A percentile compares a stretch with the other conserved stretches of the same genome.
Evolutionary conservation across 2,888 invertebrate genomes (phyloP).

Genomic region (Drosophila borealis): DNA sequence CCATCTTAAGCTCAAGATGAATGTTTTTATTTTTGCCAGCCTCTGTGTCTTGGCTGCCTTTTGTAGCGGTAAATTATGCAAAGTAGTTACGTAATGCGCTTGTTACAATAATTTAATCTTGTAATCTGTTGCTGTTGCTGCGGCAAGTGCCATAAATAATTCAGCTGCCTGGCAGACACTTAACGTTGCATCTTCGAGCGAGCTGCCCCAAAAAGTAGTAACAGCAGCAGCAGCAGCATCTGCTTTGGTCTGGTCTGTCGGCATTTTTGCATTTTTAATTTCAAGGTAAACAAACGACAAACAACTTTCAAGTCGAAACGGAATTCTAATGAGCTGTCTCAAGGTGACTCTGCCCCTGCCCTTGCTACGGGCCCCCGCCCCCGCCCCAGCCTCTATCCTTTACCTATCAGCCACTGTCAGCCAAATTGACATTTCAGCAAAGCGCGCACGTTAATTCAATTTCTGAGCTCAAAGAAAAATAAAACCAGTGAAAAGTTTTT

Average conservation of each 20-base stretch:
- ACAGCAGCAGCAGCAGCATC: slow-evolving; percentile 12
- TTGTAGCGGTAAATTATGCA: slow-evolving; percentile 81
- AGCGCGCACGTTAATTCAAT: slow-evolving; percentile 78
- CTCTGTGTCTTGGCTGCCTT: slow-evolving; percentile 27
- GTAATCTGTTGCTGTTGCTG: slow-evolving; percentile 80
- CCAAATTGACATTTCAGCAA: slow-evolving; percentile 67
- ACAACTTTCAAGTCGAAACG: slow-evolving; percentile 62
- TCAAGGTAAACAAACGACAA: slow-evolving; percentile 77
- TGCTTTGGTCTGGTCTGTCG: slow-evolving; percentile 14
- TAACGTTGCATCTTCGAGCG: slow-evolving; percentile 34
- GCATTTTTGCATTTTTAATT: slow-evolving; percentile 81
- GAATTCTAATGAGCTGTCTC: slow-evolving; percentile 76
- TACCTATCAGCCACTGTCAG: slow-evolving; percentile 7
- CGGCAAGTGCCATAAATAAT: slow-evolving; percentile 83
- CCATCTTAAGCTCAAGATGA: slow-evolving; percentile 70
- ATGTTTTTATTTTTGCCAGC: slow-evolving; percentile 54
- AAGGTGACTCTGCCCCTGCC: slow-evolving; percentile 60
- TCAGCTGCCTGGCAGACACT: slow-evolving; percentile 57
- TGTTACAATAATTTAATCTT: slow-evolving; percentile 85
- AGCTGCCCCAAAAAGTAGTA: slow-evolving; percentile 5
- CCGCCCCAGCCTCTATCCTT: background rate
- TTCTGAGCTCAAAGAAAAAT: slow-evolving; percentile 78
- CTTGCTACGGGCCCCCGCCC: background rate
- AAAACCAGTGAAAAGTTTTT: slow-evolving; percentile 75
- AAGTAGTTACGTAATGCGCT: slow-evolving; percentile 83